Evolutionary conservation across 2,888 invertebrate species (phyloP), one percentile per base, ranked within the genome.

Genomic region (Nemotelus nigrinus): DNA sequence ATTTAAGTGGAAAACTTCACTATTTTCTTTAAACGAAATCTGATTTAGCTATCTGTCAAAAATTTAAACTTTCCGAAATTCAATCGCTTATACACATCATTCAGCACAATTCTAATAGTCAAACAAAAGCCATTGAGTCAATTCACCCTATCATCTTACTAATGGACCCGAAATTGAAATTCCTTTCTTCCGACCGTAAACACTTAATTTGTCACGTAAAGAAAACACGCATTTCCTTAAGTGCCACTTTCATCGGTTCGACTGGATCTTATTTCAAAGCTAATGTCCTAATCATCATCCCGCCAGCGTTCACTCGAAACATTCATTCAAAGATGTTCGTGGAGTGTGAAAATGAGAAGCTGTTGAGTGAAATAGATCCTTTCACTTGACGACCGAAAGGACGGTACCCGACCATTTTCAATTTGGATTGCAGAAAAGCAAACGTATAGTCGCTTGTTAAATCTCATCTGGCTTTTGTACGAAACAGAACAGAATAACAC

Each of bases 311-410:
- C 25, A 67, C 48, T 6, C n/a, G 25, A 48, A 50, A 39, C 10
- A 50, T 67, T 67, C 8, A 67, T 67, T 67, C 41, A 47, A 2
- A 67, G 45, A 65, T 47, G n/a, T 67, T 43, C 39, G 2, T 25
- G 25, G n/a, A 48, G 67, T 67, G 67, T 67, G 67, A 67, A 67
- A 67, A 25, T 67, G 67, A 67, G 67, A 67, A 48, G 67, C 47
- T 67, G 47, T 67, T 48, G 67, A 25, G 25, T 67, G 67, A 48
- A 65, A 67, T 67, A 44, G 67, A 67, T 67, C 67, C 67, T 47
- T 67, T 67, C 39, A 48, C 48, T 25, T 67, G 48, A 67, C 50
- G 67, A 25, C 48, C 10, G 6, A 67, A 67, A 50, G 67, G 67
- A 67, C 67, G 43, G 44, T 43, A 25, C 25, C 25, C 25, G 10